Conservation (phyloP, 2,888 invertebrate species). For the Oegoconia quadripuncta region DNA sequence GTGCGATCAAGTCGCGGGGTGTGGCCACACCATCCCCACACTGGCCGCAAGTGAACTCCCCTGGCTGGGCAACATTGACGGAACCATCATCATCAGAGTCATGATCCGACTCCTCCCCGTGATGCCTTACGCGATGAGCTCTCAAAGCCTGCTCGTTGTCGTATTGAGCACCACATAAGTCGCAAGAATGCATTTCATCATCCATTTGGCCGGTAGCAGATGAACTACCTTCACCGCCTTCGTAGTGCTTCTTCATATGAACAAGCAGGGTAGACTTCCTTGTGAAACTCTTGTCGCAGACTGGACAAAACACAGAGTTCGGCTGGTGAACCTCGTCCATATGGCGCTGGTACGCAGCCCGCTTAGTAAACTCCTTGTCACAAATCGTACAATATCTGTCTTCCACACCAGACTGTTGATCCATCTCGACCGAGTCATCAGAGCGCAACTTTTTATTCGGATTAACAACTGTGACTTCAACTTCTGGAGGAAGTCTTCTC, state of each 20-base stretch:
- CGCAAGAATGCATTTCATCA: conserved; percentile 71
- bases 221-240: conserved; percentile 57
- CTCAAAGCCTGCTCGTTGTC: conserved; percentile 77
- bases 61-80: conserved; percentile 45
- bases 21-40: conserved; percentile 78
- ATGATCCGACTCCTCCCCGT: conserved; percentile 57
- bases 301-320: conserved; percentile 78
- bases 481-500: conserved; percentile 69
- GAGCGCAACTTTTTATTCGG: conserved; percentile 71
- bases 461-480: conserved; percentile 73
- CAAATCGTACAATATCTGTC: conserved; percentile 80
- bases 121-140: conserved; percentile 80
- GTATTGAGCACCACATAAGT: conserved; percentile 80
- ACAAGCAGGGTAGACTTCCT: conserved; percentile 81
- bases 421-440: conserved; percentile 64
- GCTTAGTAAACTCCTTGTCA: conserved; percentile 80
- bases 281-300: conserved; percentile 82
- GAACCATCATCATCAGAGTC: conserved; percentile 63
- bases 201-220: conserved; percentile 41
- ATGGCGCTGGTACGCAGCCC: conserved; percentile 80
- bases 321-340: conserved; percentile 78
- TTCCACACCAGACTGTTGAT: conserved; percentile 67
- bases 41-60: conserved; percentile 74
- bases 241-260: conserved; percentile 81
- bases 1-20: conserved; percentile 75